Percentiles rank a stretch among this genome's conserved stretches.
These are phyloP conservation scores for Elephas maximus DNA, from an alignment of 2,113 vertebrate species.

Conservation along the genomic window DNA sequence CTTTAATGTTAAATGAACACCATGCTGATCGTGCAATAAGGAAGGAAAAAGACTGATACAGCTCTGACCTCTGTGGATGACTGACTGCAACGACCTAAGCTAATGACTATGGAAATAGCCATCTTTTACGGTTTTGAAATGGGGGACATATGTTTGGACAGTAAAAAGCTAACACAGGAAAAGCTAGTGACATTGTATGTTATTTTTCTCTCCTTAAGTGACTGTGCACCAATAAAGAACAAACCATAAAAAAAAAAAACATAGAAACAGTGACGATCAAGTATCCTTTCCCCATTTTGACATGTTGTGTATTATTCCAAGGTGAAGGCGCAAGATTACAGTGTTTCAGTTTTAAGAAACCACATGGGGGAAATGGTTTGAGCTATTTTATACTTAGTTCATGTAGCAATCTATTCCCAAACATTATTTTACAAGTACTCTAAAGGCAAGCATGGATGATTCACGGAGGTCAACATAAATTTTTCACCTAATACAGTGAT, in stretches of 20 bases:
- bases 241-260: background rate
- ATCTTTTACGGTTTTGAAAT: constrained; percentile 75
- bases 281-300: constrained; percentile 3
- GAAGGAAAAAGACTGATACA: constrained; percentile 55
- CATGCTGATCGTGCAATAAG: constrained; percentile 16
- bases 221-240: constrained; percentile 52
- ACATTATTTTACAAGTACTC: background rate
- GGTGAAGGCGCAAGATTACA: background rate
- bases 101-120: constrained; percentile 68
- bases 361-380: background rate
- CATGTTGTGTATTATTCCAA: background rate
- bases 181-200: background rate
- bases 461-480: background rate
- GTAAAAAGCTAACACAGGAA: constrained; percentile 51
- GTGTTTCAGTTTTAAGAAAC: background rate
- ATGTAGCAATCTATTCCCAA: constrained; percentile 1
- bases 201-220: constrained; percentile 14
- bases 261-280: background rate
- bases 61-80: constrained; percentile 70
- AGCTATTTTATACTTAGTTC: background rate
- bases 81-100: constrained; percentile 53
- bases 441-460: background rate
- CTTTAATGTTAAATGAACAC: constrained; percentile 52
- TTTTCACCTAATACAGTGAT: background rate
- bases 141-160: constrained; percentile 64